phyloP scores from a whole-genome alignment of 1,140 invertebrate genomes.

The Drosophila kurseongensis region DNA sequence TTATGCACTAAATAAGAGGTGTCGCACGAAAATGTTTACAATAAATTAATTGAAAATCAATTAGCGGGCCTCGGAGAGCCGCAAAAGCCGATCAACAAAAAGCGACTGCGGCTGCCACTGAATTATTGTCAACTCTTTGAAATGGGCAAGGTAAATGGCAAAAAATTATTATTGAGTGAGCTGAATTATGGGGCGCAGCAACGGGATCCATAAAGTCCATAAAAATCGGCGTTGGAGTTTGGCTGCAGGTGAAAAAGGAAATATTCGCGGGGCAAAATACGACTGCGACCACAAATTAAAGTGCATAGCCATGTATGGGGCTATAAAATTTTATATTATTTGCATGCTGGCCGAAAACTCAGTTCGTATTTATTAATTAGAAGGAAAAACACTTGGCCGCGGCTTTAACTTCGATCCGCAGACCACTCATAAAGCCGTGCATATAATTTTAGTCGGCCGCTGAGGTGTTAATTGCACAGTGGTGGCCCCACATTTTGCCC shows the following conservation, averaged over 20 bases:
- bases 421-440: slow-evolving; percentile 55
- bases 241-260: slow-evolving; percentile 71
- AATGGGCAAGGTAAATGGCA: slow-evolving; percentile 52
- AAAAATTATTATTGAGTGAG: slow-evolving; percentile 53
- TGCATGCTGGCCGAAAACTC: slow-evolving; percentile 37
- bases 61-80: slow-evolving; percentile 47
- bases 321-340: slow-evolving; percentile 73
- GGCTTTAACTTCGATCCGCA: slow-evolving; percentile 16
- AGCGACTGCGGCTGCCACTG: slow-evolving; percentile 37
- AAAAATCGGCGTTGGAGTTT: slow-evolving; percentile 21
- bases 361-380: slow-evolving; percentile 75
- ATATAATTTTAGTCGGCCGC: slow-evolving; percentile 67
- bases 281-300: slow-evolving; percentile 66
- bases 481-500: slow-evolving; percentile 44
- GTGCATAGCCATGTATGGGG: slow-evolving; percentile 69
- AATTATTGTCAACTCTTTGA: slow-evolving; percentile 49
- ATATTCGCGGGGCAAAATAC: slow-evolving; percentile 51
- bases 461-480: slow-evolving; percentile 82
- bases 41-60: slow-evolving; percentile 83
- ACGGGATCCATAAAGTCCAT: slow-evolving; percentile 36
- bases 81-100: slow-evolving; percentile 36
- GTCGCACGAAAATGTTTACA: slow-evolving; percentile 69
- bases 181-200: slow-evolving; percentile 49
- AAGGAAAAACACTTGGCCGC: slow-evolving; percentile 46
- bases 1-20: slow-evolving; percentile 67